Evolutionary conservation across 1,140 invertebrate species (phyloP), one percentile per base, ranked within the genome.

Genomic region (Battus philenor): DNA sequence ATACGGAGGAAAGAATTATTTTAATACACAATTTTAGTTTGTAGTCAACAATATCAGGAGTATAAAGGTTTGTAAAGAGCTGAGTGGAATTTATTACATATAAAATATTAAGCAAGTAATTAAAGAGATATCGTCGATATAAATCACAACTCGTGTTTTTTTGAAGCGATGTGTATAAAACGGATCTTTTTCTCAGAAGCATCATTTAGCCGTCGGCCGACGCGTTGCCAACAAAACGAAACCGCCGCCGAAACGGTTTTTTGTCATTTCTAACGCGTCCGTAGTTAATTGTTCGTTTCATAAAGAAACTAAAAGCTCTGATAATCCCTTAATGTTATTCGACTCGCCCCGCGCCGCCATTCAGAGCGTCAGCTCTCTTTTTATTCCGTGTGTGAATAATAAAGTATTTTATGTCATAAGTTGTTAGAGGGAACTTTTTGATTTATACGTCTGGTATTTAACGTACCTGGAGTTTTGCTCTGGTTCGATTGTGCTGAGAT

Each of bases 331-430:
- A 67, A 73, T 70, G 64, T 67, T 70, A 76, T 76, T 77, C 66
- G 64, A 63, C 51, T 62, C 70, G 59, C 48, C 62, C 58, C 51
- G 47, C 51, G 18, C 13, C 13, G 47, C 57, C 60, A 67, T 68
- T 61, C 48, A 61, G 39, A 36, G 33, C 41, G 36, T 32, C 31
- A 31, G 41, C 22, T 43, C 16, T 63, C 73, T 80, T 73, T 61
- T 69, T 54, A 60, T 61, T 50, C 18, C 13, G 26, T 54, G 59
- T 68, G 68, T 72, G 69, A 76, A 74, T 76, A 68, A 73, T 69
- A 76, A 78, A 75, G 62, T 63, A 72, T 67, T 76, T 81, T 65
- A 68, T 78, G 74, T 78, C 73, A 77, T 73, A 73, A 77, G 73
- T 59, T 68, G 63, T 74, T 74, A 70, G 57, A 62, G 59, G 39